Evolutionary conservation across 2,797 vertebrate genomes (phyloP), one percentile per base, ranked within the genome.

Genomic region (Petrocephalus schoutedeni): DNA sequence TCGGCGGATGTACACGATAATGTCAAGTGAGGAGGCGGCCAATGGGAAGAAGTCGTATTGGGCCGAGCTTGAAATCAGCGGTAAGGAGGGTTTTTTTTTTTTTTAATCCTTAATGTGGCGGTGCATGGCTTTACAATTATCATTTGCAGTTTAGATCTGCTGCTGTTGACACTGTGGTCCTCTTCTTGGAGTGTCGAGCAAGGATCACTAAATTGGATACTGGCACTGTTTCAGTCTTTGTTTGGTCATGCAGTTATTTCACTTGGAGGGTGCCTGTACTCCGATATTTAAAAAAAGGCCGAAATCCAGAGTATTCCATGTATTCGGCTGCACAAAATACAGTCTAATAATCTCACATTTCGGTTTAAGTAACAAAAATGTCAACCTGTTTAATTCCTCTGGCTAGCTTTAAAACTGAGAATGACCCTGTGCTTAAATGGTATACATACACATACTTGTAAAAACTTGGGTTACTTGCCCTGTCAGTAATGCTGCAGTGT

Each of bases 1-100:
- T 92, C 96, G 98, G 97, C 98, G 97, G 96, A 99, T 99, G 97
- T 99, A 99, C 94, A 98, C 98, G 93, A 98, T 99, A 95, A 99
- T 99, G 98, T 98, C 98, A 89, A 98, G 95, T 91, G 98, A 99
- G 93, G 98, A 99, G 93, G 97, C 97, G 95, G 96, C 98, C 92
- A 98, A 97, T 85, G 98, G 98, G 92, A 99, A 99, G 95, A 99
- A 99, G 95, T 98, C 98, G 91, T 97, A 98, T 94, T 99, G 98
- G 98, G 98, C 97, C 92, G 98, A 99, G 95, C 96, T 99, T 94
- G 98, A 99, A 97, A 99, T 99, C 95, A 98, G 97, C 92, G 98
- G 98, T 99, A 94, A 97, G 97, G 92, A 12, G 5, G 14, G 7
- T 32, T 10, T 28, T 36, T 21, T 3, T n/a, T n/a, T 58, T 9